Evolutionary conservation across 2,888 invertebrate genomes (phyloP), one percentile per base, ranked within the genome.

Genomic region (Malthinus flaveolus): DNA sequence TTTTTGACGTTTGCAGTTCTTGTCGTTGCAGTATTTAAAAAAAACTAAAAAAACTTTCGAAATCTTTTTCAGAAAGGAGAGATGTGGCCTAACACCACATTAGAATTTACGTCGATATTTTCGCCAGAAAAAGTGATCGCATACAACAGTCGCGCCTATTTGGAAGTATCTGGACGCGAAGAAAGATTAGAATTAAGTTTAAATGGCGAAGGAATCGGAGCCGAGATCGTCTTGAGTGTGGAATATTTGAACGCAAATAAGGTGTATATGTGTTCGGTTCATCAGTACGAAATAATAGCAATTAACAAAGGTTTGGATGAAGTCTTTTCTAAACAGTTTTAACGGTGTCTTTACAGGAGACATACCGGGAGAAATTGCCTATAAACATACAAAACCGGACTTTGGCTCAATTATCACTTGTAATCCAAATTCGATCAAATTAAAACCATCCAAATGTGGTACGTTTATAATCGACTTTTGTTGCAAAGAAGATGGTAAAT

Each of bases 251-350:
- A 87, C 58, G 81, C 84, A 71, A 81, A 81, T 59, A 75, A 80
- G 53, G 81, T 86, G 39, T 87, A 84, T 63, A 79, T 86, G 23
- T 83, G 82, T 61, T 83, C 84, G 11, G 73, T 75, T 12, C 85
- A 87, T 68, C 78, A 82, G 65, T 87, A 85, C 66, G 85, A 87
- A 80, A 78, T 87, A 13, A 79, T 82, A 10, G 81, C 81, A 13
- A 78, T 76, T n/a, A 85, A 84, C 71, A 82, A 78, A 77, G 84
- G 84, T 84, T 7, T 73, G 66, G 13, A 59, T 56, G n/a, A 75
- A 76, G 71, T 67, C 31, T 63, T 47, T 11, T 74, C 73, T 37
- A 23, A 9, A 34, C 10, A 6, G n/a, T 31, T 7, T 7, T 31
- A 13, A 13, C 23, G n/a, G 11, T 42, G 9, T 46, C 37, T 45